Evolutionary conservation across 1,140 invertebrate genomes (phyloP), one percentile per base, ranked within the genome.

Genomic region (Prorops nasuta): DNA sequence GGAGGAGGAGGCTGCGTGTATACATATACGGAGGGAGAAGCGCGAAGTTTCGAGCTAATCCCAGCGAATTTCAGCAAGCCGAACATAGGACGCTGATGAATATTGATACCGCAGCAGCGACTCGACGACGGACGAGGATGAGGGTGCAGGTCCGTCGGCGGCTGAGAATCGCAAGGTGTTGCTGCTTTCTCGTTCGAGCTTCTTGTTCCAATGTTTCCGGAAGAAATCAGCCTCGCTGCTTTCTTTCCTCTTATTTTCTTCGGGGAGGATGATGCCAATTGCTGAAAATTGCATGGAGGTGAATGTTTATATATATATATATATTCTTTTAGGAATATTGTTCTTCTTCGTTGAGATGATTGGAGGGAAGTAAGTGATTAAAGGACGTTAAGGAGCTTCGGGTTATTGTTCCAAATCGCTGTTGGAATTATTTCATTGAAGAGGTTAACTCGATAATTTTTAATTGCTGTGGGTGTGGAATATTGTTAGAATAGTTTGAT

Each of bases 31-130:
- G 51, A 68, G 64, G 64, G 67, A 66, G 55, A 41, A 48, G 60
- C 66, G 63, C 58, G 70, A 72, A 74, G 69, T 74, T 76, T 72
- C 68, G 42, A 58, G 67, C 65, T 77, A 76, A 76, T 77, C 74
- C 75, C 56, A 47, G 31, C 59, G 70, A 74, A 77, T 76, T 73
- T 72, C 68, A 74, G 66, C 69, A 69, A 66, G 44, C 64, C 62
- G 73, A 78, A 78, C 74, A 78, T 75, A 78, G 73, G 71, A 76
- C 58, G 61, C 64, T 78, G 73, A 78, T 78, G 75, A 78, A 78
- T 78, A 78, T 76, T 76, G 74, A 76, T 78, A 76, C 61, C 44
- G 44, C 45, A 47, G 45, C 51, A 48, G 22, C 51, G 3, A 8
- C 22, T 10, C 24, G 21, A 41, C 38, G 15, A 38, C 45, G 38